These are phyloP conservation scores for Zenarchopterus dispar DNA, from an alignment of 2,797 vertebrate species.

Conservation along the genomic window DNA sequence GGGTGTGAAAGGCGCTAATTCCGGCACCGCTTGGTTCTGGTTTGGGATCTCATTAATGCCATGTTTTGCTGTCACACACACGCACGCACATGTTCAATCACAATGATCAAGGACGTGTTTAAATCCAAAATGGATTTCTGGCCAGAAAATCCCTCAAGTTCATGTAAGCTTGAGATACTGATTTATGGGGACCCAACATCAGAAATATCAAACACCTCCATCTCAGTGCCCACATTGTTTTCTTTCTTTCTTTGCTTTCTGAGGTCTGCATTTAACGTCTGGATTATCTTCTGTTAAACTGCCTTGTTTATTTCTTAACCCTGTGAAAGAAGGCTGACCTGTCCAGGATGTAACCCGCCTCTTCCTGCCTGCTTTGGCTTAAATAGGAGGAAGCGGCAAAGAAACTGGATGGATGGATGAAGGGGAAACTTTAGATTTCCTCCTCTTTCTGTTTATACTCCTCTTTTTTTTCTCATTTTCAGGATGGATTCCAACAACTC, in stretches of 20 bases:
- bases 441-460: not conserved
- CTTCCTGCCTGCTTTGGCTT: too few relatives aligned
- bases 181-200: constrained; percentile 73
- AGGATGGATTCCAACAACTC: not conserved
- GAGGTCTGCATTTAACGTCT: constrained; percentile 1
- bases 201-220: constrained; percentile 82
- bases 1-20: constrained; percentile 64
- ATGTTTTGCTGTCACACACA: constrained; percentile 78
- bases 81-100: constrained; percentile 79
- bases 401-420: not conserved
- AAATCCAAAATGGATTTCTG: constrained; percentile 83
- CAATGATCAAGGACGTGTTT: constrained; percentile 74
- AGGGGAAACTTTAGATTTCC: constrained; percentile 49
- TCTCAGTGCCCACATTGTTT: constrained; percentile 67
- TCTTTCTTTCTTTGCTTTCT: constrained; percentile 19
- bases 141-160: constrained; percentile 68
- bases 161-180: constrained; percentile 64
- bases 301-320: not conserved
- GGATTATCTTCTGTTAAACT: too few relatives aligned
- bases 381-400: too few relatives aligned
- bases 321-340: not conserved
- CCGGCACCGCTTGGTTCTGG: constrained; percentile 59
- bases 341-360: not conserved
- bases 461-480: constrained; percentile 3
- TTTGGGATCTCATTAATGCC: constrained; percentile 81